Evolutionary conservation across 1,140 invertebrate genomes (phyloP), one percentile per base, ranked within the genome.

Genomic region (Drosophila pruinosa): DNA sequence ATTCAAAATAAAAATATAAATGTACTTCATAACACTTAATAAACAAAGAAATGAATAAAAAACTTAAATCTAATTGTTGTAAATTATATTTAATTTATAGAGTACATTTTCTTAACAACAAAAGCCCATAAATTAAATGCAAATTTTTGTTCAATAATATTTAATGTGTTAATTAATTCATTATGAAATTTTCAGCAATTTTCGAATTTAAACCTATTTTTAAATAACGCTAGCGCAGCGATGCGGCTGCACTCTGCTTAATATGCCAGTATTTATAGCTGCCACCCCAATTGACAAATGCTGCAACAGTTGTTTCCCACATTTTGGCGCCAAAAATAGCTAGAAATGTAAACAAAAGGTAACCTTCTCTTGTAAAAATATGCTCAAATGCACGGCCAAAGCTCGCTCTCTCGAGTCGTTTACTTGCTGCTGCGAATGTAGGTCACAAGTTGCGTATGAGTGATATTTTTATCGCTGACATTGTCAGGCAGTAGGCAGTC

Each of bases 251-350:
- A 62, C 56, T 62, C n/a, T 17, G 12, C 10, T 2, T 53, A 53
- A 45, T 62, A 15, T 36, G 48, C n/a, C 5, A 48, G 19, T 45
- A 58, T 58, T 58, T 58, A 28, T 45, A 43, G 54, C 39, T 38
- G n/a, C 22, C 15, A 7, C 38, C 47, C 26, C 47, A 31, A 26
- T 19, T 21, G 26, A 7, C 50, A 38, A 15, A 21, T 38, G 34
- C 76, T 63, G 81, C 81, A 85, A 85, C 81, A 85, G 81, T 85
- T 85, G 81, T 81, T 81, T 31, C 22, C 15, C 21, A 62, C 53
- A 69, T 57, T 88, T 86, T 86, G 81, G 82, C 81, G 81, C 81
- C 81, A 82, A 86, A 88, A 86, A 86, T 86, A 85, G 82, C 81
- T 36, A 48, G 52, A 61, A 77, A 86, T 41, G 64, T 86, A 85